These are phyloP conservation scores for Semnopithecus entellus DNA, from an alignment of 2,113 vertebrate species.

Conservation along the genomic window DNA sequence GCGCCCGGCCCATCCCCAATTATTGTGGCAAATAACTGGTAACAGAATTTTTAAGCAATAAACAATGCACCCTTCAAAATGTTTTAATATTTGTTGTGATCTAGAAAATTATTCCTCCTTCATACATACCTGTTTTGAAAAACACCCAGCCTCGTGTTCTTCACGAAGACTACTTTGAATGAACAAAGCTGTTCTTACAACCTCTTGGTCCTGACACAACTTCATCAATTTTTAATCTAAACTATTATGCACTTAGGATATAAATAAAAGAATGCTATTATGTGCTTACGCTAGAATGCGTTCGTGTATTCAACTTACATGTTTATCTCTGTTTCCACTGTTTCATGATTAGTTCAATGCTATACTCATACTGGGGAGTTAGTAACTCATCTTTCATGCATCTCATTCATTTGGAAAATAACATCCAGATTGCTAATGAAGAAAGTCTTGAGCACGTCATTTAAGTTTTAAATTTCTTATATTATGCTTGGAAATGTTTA, in stretches of 20 bases:
- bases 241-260: neutral
- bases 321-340: neutral
- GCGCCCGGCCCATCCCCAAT: too few relatives aligned
- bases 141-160: neutral
- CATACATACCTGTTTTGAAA: neutral
- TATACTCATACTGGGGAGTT: neutral
- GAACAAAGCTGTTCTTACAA: neutral
- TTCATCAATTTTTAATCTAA: neutral
- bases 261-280: neutral
- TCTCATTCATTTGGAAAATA: neutral
- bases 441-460: neutral
- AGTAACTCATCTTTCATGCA: neutral
- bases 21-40: neutral
- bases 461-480: slow-evolving; percentile 52
- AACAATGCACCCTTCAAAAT: slow-evolving; percentile 20
- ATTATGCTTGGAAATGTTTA: slow-evolving; percentile 36
- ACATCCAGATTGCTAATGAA: neutral
- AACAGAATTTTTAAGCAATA: neutral
- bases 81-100: slow-evolving; percentile 27
- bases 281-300: neutral
- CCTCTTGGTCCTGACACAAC: neutral
- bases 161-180: neutral
- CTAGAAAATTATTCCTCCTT: neutral
- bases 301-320: neutral
- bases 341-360: neutral